These are phyloP conservation scores for Drosophila fuyamai DNA, from an alignment of 1,140 invertebrate genomes.

Conservation along the genomic window DNA sequence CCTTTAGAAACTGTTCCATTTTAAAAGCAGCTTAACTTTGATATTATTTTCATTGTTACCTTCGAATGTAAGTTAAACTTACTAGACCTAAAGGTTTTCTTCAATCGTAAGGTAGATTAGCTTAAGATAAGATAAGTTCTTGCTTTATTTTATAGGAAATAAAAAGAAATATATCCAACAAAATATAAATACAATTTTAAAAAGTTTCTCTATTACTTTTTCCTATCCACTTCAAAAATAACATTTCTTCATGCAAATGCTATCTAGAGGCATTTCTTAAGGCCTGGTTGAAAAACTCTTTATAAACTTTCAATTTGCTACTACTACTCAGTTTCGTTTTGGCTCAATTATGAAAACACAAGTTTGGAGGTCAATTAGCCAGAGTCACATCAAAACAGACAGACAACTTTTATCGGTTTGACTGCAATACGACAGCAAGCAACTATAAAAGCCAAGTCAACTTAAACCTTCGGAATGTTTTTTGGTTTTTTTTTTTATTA, in stretches of 20 bases:
- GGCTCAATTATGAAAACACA: slow-evolving; percentile 50
- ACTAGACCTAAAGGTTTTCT: not conserved
- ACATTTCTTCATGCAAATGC: not conserved
- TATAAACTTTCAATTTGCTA: slow-evolving; percentile 53
- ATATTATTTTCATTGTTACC: not conserved
- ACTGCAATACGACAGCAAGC: slow-evolving; percentile 28
- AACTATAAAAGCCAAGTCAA: slow-evolving; percentile 42
- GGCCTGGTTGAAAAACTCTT: slow-evolving; percentile 14
- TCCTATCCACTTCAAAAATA: not conserved
- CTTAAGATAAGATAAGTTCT: no score
- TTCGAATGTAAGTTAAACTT: not conserved
- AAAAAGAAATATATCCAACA: no score
- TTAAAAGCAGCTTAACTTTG: no score
- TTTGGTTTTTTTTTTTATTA: slow-evolving; percentile 13
- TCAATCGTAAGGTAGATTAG: no score
- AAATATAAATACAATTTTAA: no score
- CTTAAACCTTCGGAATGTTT: slow-evolving; percentile 51
- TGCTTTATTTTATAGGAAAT: no score
- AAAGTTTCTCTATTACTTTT: no score
- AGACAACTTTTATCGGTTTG: slow-evolving; percentile 24
- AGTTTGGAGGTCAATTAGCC: slow-evolving; percentile 77
- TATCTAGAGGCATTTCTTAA: not conserved
- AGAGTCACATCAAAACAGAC: slow-evolving; percentile 49
- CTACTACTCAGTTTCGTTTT: slow-evolving; percentile 18
- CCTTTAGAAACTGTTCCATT: not conserved